Base-by-base conservation (phyloP, 2,888 invertebrate genomes). In the Shargacucullia verbasci region DNA sequence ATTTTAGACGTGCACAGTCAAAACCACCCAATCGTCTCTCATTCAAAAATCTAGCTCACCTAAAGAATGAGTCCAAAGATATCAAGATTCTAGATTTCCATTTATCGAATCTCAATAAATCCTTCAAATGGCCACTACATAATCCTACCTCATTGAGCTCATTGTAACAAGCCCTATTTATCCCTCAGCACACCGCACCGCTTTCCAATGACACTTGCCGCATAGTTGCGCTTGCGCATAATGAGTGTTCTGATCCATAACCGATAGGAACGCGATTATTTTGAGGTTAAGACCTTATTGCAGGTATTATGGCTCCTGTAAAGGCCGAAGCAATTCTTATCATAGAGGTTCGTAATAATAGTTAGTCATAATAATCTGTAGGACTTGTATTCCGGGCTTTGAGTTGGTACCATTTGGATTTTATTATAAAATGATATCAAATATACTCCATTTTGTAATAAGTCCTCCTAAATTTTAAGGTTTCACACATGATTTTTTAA, bases 161-260 rank as follows among this genome's bases (percentile, higher is more conserved):
- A 60, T 57, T 59, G 56, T 68, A 72, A 59, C 73, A 52, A 64
- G 76, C 55, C 71, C 71, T 75, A 67, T 70, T 73, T 76, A 76
- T 73, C 58, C 68, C 59, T 59, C 67, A 53, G 49, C 43, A 46
- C 53, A 49, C 53, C 43, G 61, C 64, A 67, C 71, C 69, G 76
- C 85, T 86, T 85, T 85, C 85, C 76, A 83, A 75, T 76, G 81
- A 77, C 83, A 83, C 82, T 78, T 76, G 76, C 67, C 62, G 79
- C 76, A 74, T 68, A 71, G 8, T 29, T 29, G 70, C 69, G 70
- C 55, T 75, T 73, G 71, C 73, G 56, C 68, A 77, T 76, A 76
- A 76, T 74, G 75, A 76, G 77, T 63, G 53, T 54, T 74, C 66
- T 60, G 72, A 74, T 74, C 61, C 61, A 76, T 76, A 76, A 64